A percentile compares a stretch with the other conserved stretches of the same genome.
phyloP scores from a whole-genome alignment of 2,888 invertebrate genomes.

The Napeogenes inachia region DNA sequence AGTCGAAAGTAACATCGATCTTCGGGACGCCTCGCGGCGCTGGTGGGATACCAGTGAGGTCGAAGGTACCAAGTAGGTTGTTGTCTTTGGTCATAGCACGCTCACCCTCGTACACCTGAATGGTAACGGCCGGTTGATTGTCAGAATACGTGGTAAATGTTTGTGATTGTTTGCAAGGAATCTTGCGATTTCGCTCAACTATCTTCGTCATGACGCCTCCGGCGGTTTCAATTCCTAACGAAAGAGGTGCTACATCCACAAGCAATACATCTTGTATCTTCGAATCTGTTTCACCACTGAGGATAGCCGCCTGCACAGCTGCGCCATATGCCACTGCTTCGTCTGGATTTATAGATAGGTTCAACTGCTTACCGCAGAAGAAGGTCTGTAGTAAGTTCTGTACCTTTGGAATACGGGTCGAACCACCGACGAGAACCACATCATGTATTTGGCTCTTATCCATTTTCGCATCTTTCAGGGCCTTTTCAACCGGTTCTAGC shows the following conservation, averaged over 20 bases:
- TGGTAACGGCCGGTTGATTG: slow-evolving; percentile 86
- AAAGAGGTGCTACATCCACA: slow-evolving; percentile 79
- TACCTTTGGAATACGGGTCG: slow-evolving; percentile 84
- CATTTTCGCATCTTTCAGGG: slow-evolving; percentile 83
- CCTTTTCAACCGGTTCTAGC: slow-evolving; percentile 83
- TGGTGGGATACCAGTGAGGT: slow-evolving; percentile 80
- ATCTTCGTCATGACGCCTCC: slow-evolving; percentile 89
- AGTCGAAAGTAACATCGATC: slow-evolving; percentile 84
- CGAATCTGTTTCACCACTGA: slow-evolving; percentile 58
- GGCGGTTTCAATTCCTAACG: slow-evolving; percentile 86
- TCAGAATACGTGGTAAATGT: slow-evolving; percentile 88
- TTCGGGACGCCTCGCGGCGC: slow-evolving; percentile 66
- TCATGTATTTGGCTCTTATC: slow-evolving; percentile 83
- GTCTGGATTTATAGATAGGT: slow-evolving; percentile 83
- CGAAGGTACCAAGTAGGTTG: slow-evolving; percentile 81
- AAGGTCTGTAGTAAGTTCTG: slow-evolving; percentile 82
- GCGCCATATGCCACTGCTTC: slow-evolving; percentile 37
- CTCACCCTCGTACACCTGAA: slow-evolving; percentile 86
- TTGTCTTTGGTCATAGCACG: slow-evolving; percentile 88
- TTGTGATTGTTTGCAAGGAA: slow-evolving; percentile 84
- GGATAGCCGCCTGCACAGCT: slow-evolving; percentile 9
- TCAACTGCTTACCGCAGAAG: slow-evolving; percentile 81
- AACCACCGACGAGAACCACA: slow-evolving; percentile 86
- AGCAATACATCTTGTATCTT: slow-evolving; percentile 80
- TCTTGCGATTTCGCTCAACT: slow-evolving; percentile 82